Evolutionary conservation across 2,797 vertebrate genomes (phyloP).

Genomic region (Poecilia wingei): DNA sequence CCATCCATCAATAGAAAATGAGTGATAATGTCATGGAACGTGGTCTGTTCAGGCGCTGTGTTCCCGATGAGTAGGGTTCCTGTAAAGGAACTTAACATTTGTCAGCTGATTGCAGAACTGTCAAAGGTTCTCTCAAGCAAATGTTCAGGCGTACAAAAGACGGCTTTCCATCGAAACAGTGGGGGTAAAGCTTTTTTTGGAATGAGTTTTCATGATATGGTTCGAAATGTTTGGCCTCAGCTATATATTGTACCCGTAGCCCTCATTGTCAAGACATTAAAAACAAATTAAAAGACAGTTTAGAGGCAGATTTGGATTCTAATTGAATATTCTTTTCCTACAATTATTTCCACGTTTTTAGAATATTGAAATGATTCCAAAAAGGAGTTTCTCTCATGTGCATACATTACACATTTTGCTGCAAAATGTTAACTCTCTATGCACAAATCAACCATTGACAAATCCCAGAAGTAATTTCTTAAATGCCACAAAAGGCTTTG

Average conservation of each 20-base stretch:
- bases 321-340: not conserved
- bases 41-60: too few species aligned
- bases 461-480: not conserved
- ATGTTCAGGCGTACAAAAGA: too few species aligned
- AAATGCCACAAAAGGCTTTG: conserved; percentile 1
- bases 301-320: not conserved
- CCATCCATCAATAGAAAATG: too few species aligned
- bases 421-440: not conserved
- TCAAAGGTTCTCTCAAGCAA: too few species aligned
- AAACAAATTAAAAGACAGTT: not conserved
- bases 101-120: not conserved
- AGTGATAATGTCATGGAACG: too few species aligned
- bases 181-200: too few species aligned
- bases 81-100: not conserved
- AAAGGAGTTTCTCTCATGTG: not conserved
- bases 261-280: not conserved
- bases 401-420: not conserved
- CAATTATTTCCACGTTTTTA: not conserved
- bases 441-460: not conserved
- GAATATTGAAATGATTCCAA: not conserved
- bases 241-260: not conserved
- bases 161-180: too few species aligned
- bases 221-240: not conserved
- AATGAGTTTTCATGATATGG: not conserved
- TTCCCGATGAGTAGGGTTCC: not conserved